Conservation (phyloP, 2,113 vertebrate genomes). For the Zingel zingel region DNA sequence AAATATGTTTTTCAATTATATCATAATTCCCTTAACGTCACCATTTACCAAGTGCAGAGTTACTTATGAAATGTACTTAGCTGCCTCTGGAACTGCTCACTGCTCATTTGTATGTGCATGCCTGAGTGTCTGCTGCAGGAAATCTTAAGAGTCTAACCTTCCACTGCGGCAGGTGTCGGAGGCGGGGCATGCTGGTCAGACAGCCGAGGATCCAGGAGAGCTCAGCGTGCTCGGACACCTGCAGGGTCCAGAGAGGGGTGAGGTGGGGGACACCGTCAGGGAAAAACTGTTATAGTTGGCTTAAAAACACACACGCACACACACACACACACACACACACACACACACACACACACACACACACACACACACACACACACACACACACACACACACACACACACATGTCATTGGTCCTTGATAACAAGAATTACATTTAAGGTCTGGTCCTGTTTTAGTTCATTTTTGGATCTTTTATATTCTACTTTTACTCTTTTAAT, state of each 20-base stretch:
- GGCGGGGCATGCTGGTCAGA: conserved; percentile 90
- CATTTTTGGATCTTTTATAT: no score
- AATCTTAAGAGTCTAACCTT: conserved; percentile 82
- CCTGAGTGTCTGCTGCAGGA: background rate
- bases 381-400: background rate
- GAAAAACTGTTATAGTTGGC: background rate
- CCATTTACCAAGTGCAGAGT: background rate
- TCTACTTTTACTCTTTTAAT: no score
- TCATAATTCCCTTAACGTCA: background rate
- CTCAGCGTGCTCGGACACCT: conserved; percentile 93
- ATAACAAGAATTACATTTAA: no score
- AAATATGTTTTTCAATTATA: background rate
- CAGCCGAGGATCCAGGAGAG: conserved; percentile 96
- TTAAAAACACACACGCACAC: background rate
- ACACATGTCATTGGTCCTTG: background rate
- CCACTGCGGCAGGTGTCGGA: conserved; percentile 96
- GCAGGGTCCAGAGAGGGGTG: background rate
- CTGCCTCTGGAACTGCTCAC: background rate
- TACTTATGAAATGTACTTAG: background rate
- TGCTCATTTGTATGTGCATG: background rate
- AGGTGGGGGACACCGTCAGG: no score
- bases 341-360: background rate
- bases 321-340: background rate
- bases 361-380: background rate
- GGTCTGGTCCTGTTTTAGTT: background rate